Conservation (phyloP, 2,113 vertebrate species). For the Epinephelus moara region DNA sequence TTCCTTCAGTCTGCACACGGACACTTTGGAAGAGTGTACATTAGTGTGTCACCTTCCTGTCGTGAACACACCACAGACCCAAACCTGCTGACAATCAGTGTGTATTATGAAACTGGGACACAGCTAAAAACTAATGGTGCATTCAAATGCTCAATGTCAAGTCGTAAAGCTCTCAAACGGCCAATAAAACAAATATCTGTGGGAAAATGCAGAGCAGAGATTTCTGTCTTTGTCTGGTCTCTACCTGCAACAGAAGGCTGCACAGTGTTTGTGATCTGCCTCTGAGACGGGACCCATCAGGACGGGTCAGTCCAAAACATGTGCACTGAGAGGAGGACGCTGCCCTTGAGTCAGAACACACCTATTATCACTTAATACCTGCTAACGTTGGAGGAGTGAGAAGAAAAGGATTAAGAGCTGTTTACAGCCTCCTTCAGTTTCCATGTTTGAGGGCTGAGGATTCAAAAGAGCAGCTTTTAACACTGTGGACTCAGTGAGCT, state of each 20-base stretch:
- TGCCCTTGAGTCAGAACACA: conserved; percentile 2
- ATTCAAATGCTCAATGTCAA: conserved; percentile 5
- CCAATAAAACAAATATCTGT: not conserved
- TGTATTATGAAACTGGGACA: not conserved
- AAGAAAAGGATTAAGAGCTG: conserved; percentile 15
- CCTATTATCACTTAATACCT: conserved; percentile 18
- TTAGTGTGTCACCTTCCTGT: not conserved
- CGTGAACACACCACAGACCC: not conserved
- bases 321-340: conserved; percentile 5
- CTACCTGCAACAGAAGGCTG: not conserved
- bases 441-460: not conserved
- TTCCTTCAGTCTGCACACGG: not conserved
- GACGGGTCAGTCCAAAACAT: not conserved
- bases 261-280: not conserved
- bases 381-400: not conserved
- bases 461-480: conserved; percentile 8
- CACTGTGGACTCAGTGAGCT: not conserved
- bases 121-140: conserved; percentile 16
- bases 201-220: not conserved
- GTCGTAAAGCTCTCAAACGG: not conserved
- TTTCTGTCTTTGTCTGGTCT: not conserved
- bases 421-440: not conserved
- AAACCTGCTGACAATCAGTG: not conserved
- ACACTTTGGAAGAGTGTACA: not conserved
- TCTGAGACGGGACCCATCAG: not conserved